These are phyloP conservation scores for Mionectes olivaceus DNA, from an alignment of 2,797 vertebrate species.

Conservation along the genomic window DNA sequence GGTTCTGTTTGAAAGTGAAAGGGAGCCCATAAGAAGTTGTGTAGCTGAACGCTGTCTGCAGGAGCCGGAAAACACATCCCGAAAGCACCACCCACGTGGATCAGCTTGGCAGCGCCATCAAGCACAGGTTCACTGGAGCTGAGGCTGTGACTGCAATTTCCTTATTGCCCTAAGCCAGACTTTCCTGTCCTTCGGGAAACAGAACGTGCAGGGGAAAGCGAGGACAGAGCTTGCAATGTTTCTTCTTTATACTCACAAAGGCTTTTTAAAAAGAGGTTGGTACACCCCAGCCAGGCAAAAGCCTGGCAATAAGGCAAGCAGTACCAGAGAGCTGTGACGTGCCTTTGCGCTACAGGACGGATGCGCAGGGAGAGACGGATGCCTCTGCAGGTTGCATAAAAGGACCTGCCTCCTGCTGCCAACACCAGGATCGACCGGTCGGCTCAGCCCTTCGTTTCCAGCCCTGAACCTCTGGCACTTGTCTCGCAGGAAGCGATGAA, in stretches of 20 bases:
- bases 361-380: not conserved
- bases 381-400: not conserved
- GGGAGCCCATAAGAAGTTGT: not conserved
- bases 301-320: not conserved
- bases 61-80: not conserved
- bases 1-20: not conserved
- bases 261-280: not conserved
- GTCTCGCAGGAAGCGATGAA: not conserved
- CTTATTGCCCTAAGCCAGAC: not conserved
- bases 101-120: not conserved
- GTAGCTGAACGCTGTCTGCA: not conserved
- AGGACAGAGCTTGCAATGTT: not conserved
- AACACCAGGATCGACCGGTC: not conserved
- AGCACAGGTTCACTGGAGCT: not conserved
- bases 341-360: not conserved
- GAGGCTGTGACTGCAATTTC: not conserved
- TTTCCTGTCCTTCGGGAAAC: not conserved
- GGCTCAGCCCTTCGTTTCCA: not conserved
- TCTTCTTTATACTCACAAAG: not conserved
- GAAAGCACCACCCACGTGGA: not conserved
- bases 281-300: not conserved
- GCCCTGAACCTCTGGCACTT: not conserved
- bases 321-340: fast-evolving
- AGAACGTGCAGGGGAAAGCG: not conserved
- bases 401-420: not conserved